phyloP scores from a whole-genome alignment of 2,113 vertebrate species.

The Plecotus auritus region DNA sequence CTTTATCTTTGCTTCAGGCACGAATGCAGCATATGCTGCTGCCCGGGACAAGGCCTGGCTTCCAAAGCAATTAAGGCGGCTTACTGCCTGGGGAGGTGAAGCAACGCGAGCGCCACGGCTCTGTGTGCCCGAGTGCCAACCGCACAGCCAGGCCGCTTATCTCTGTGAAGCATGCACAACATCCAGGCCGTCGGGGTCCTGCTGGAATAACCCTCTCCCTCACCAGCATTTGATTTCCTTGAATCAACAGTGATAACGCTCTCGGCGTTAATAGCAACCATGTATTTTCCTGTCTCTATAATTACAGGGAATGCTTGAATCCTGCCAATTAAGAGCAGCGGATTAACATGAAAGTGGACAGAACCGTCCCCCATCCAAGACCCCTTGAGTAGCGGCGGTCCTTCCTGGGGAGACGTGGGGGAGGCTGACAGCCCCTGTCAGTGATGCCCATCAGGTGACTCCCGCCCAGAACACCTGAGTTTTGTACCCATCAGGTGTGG shows the following conservation, averaged over 20 bases:
- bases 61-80: slow-evolving; percentile 77
- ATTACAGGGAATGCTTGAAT: not conserved
- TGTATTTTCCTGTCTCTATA: not conserved
- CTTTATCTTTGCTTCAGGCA: slow-evolving; percentile 58
- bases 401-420: not conserved
- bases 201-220: slow-evolving; percentile 14
- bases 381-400: fast-evolving
- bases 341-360: not conserved
- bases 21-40: slow-evolving; percentile 50
- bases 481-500: not conserved
- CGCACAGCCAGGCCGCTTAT: slow-evolving; percentile 56
- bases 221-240: not conserved
- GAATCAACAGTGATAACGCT: not conserved
- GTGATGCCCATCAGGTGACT: not conserved
- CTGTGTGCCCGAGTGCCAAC: slow-evolving; percentile 26
- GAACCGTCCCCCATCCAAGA: not conserved
- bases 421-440: not conserved
- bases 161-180: slow-evolving; percentile 46
- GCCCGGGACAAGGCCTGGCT: slow-evolving; percentile 39
- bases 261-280: not conserved
- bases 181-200: not conserved
- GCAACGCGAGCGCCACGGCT: fast-evolving
- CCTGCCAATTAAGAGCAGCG: not conserved
- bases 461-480: not conserved
- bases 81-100: slow-evolving; percentile 69